These are phyloP conservation scores for Tyria jacobaeae DNA, from an alignment of 2,888 invertebrate genomes.

Conservation along the genomic window DNA sequence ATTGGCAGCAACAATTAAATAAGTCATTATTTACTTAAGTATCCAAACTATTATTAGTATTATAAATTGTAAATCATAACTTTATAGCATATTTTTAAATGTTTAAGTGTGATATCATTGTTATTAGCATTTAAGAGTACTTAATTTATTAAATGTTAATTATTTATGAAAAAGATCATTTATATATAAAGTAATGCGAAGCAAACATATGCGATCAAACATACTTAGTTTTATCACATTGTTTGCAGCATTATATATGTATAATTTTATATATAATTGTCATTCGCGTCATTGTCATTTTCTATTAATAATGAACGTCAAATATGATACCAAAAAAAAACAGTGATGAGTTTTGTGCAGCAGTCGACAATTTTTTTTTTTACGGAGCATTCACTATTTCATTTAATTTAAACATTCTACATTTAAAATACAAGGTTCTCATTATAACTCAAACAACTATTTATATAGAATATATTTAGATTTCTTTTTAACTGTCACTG, in stretches of 20 bases:
- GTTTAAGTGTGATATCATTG: neutral
- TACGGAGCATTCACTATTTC: too few species aligned
- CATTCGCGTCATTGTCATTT: neutral
- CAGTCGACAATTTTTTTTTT: neutral
- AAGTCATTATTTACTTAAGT: constrained; percentile 1
- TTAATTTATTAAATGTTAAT: neutral
- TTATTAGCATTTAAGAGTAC: too few species aligned
- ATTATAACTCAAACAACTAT: too few species aligned
- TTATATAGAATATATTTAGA: too few species aligned
- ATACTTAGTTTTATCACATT: neutral
- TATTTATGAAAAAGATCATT: neutral
- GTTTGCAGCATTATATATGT: neutral
- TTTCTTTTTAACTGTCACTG: too few species aligned
- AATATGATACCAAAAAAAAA: neutral
- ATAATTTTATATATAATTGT: too few species aligned
- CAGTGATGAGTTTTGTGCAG: neutral
- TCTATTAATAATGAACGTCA: neutral
- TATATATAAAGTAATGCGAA: neutral
- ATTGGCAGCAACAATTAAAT: constrained; percentile 28
- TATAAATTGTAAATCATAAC: neutral
- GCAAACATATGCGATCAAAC: neutral
- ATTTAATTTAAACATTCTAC: too few species aligned
- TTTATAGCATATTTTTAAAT: neutral
- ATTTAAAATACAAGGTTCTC: too few species aligned
- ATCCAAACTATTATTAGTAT: too few species aligned